Percentiles rank a stretch among this genome's conserved stretches.
phyloP scores from a whole-genome alignment of 2,113 vertebrate genomes.

The Nasalis larvatus region DNA sequence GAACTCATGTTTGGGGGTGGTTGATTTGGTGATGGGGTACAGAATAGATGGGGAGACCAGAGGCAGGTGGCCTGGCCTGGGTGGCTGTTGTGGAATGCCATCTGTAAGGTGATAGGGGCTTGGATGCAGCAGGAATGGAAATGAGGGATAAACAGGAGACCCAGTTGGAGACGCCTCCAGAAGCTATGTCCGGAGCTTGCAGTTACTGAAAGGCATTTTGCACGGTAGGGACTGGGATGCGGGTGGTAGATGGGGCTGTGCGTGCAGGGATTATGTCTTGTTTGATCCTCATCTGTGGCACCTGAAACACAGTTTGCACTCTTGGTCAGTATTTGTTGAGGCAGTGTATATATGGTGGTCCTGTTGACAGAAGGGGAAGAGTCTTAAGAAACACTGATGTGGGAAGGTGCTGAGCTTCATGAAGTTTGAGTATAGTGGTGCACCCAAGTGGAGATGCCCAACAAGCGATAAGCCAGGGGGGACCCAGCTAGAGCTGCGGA shows the following conservation, averaged over 20 bases:
- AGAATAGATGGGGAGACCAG: not conserved
- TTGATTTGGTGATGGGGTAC: not conserved
- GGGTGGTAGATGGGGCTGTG: not conserved
- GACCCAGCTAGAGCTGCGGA: not conserved
- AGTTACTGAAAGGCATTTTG: not conserved
- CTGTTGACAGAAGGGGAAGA: not conserved
- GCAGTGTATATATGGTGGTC: not conserved
- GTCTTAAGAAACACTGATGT: not conserved
- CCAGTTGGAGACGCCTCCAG: not conserved
- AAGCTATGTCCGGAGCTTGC: fast-evolving
- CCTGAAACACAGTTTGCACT: not conserved
- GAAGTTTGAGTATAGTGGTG: not conserved
- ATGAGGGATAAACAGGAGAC: not conserved
- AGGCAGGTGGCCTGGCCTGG: not conserved
- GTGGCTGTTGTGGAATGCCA: not conserved
- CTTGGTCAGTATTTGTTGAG: not conserved
- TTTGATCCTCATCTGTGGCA: not conserved
- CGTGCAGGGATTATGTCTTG: not conserved
- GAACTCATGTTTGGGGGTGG: not conserved
- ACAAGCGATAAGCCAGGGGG: not conserved
- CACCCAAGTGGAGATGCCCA: not conserved
- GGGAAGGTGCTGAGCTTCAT: not conserved
- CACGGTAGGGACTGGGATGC: not conserved
- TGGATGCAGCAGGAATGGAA: not conserved
- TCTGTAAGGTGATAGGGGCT: not conserved